phyloP scores from a whole-genome alignment of 2,888 invertebrate species.

The Adineta ricciae region DNA sequence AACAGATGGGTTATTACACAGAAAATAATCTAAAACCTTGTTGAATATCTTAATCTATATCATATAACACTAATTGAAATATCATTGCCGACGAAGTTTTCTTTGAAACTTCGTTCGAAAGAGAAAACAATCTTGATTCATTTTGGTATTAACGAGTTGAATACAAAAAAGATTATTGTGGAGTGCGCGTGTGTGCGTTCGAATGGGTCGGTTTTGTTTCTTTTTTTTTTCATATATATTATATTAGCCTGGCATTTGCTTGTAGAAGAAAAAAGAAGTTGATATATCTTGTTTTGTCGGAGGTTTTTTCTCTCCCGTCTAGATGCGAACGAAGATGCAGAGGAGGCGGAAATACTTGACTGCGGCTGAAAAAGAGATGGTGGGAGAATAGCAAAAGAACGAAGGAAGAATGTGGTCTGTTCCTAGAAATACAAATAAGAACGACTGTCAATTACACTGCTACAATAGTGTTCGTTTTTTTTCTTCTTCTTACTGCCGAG shows the following conservation, averaged over 20 bases:
- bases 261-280: neutral
- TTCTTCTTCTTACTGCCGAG: neutral
- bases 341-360: slow-evolving; percentile 5
- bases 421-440: neutral
- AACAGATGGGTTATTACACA: neutral
- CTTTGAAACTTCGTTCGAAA: neutral
- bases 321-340: neutral
- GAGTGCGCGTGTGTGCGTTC: neutral
- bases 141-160: neutral
- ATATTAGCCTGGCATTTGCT: neutral
- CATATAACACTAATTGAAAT: neutral
- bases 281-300: neutral
- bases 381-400: neutral
- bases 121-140: too few species aligned
- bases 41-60: neutral
- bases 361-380: neutral
- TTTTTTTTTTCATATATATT: neutral
- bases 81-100: neutral
- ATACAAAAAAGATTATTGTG: neutral
- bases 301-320: neutral
- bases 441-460: neutral
- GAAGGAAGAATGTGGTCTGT: neutral
- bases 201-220: neutral
- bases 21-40: neutral
- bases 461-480: neutral